Percentiles rank a stretch among this genome's conserved stretches.
Conservation (phyloP, 2,797 vertebrate species). For the Cyprinodon diabolis region DNA sequence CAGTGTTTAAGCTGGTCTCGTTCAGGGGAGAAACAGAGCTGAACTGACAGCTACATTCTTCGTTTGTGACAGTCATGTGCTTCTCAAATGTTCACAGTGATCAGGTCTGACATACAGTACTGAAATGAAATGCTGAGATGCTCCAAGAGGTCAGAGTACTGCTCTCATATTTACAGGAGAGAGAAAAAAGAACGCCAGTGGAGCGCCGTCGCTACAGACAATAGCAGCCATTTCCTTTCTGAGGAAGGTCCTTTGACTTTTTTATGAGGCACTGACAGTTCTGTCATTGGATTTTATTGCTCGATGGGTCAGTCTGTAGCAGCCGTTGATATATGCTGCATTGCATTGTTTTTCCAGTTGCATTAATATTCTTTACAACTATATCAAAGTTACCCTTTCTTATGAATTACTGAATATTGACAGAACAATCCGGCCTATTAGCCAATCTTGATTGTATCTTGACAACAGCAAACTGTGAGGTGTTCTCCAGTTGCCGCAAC, state of each 20-base stretch:
- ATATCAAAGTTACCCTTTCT: not conserved
- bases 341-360: constrained; percentile 20
- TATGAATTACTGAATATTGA: constrained; percentile 8
- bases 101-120: constrained; percentile 57
- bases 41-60: constrained; percentile 73
- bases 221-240: constrained; percentile 45
- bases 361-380: not conserved
- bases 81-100: constrained; percentile 67
- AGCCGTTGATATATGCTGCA: constrained; percentile 16
- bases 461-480: constrained; percentile 13
- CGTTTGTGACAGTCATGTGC: constrained; percentile 61
- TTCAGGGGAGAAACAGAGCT: constrained; percentile 53
- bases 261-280: constrained; percentile 4
- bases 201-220: constrained; percentile 43
- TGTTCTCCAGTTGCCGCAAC: constrained; percentile 2
- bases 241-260: constrained; percentile 3
- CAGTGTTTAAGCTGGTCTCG: constrained; percentile 44
- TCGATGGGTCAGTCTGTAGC: not conserved
- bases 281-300: not conserved
- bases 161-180: constrained; percentile 58
- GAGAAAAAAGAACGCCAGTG: constrained; percentile 33
- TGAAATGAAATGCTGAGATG: constrained; percentile 64
- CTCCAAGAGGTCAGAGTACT: constrained; percentile 65
- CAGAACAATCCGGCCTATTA: not conserved
- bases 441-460: not conserved